Evolutionary conservation across 2,113 vertebrate species (phyloP).

Genomic region (Poecilia latipinna): DNA sequence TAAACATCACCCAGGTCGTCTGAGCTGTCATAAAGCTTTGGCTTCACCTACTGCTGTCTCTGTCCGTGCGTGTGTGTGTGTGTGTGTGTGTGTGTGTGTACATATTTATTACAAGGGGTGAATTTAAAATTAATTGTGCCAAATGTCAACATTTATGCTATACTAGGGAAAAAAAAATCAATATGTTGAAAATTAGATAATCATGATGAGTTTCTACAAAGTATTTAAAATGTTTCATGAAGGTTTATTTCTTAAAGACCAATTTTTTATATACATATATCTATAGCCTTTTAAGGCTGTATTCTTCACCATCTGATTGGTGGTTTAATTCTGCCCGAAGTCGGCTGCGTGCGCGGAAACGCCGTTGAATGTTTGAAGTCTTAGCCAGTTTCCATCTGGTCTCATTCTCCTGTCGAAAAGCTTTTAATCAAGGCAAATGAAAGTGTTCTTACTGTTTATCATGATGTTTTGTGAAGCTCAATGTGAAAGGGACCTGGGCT

Average conservation of each 20-base stretch:
- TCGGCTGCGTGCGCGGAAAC: conserved; percentile 3
- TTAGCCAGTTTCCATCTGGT: conserved; percentile 19
- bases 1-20: not conserved
- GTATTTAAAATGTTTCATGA: not conserved
- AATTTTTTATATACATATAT: no score
- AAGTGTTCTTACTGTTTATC: conserved; percentile 44
- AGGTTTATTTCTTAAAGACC: conserved; percentile 1
- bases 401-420: not conserved
- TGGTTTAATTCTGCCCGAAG: conserved; percentile 5
- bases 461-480: conserved; percentile 59
- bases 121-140: conserved; percentile 59
- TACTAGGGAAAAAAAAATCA: not conserved
- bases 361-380: conserved; percentile 19
- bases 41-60: conserved; percentile 1
- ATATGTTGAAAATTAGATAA: not conserved
- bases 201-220: not conserved
- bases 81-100: not conserved
- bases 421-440: conserved; percentile 35
- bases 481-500: conserved; percentile 57
- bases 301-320: not conserved
- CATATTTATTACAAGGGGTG: conserved; percentile 11
- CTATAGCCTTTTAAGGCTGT: not conserved
- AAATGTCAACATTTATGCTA: conserved; percentile 44
- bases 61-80: not conserved
- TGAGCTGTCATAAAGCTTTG: not conserved